Conservation (phyloP, 2,888 invertebrate species). For the Ypsolopha scabrella region DNA sequence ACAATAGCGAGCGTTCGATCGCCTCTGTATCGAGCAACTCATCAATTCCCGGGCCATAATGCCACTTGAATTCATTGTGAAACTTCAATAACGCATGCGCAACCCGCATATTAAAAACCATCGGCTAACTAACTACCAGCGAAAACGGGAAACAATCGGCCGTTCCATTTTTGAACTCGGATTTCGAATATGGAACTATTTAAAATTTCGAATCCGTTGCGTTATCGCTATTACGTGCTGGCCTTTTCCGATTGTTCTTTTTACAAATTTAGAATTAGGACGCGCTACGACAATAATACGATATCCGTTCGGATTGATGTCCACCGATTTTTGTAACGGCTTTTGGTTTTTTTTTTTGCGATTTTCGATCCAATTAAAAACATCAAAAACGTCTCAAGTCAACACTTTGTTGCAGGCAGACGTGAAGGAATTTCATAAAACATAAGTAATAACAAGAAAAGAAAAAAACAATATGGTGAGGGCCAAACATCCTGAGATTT, state of each 20-base stretch:
- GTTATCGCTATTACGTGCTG: conserved; percentile 63
- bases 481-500: conserved; percentile 11
- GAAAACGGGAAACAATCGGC: conserved; percentile 65
- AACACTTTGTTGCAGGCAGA: no score
- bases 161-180: conserved; percentile 62
- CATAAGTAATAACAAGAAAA: no score
- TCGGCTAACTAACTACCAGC: conserved; percentile 31
- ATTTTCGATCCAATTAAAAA: no score
- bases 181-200: conserved; percentile 66
- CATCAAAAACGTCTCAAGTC: no score
- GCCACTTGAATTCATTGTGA: conserved; percentile 54
- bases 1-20: conserved; percentile 1
- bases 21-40: conserved; percentile 7
- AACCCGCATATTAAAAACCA: conserved; percentile 61
- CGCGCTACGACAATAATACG: conserved; percentile 14
- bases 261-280: conserved; percentile 24
- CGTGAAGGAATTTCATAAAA: no score
- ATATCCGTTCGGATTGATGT: conserved; percentile 14
- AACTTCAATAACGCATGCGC: conserved; percentile 56
- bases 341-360: conserved; percentile 2
- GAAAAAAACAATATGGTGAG: conserved; percentile 5
- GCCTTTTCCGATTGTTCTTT: conserved; percentile 60
- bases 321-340: conserved; percentile 10
- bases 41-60: conserved; percentile 43
- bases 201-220: conserved; percentile 70